Evolutionary conservation across 2,797 vertebrate genomes (phyloP), one percentile per base, ranked within the genome.

Genomic region (Manis pentadactyla): DNA sequence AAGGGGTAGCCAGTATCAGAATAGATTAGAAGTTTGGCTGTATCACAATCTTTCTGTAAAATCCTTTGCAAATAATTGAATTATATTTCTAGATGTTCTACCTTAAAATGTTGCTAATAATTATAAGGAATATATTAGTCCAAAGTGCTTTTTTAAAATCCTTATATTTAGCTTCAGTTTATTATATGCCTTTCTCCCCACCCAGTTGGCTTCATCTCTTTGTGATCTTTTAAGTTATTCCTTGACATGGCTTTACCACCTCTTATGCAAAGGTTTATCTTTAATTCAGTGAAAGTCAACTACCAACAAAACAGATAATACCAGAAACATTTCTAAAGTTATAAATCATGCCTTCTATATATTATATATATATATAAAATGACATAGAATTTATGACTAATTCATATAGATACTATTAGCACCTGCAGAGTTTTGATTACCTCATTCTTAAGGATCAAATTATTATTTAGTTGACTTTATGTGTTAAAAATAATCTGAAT

Each of bases 381-480:
- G 96, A 95, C 64, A 87, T n/a, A 97, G 63, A 97, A 92, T 31
- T 17, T 93, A 64, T 89, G 69, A 66, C 46, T 90, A 92, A 95
- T 89, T 96, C 37, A 61, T 51, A 55, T 42, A 86, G 79, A 71
- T 10, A 93, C 95, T 97, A 97, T 97, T 98, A 97, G 84, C 55
- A 95, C 84, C 94, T 96, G 75, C 90, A 97, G 95, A 94, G 87
- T 98, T 46, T 97, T 96, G 96, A 94, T 97, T 93, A 84, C 87
- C 78, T 96, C 74, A 69, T 78, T 91, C 83, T 95, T 93, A 57
- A 95, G 90, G 90, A 42, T 69, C 5, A 78, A 69, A 37, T 55
- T 81, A 34, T 71, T 53, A 51, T 61, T 66, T 73, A 78, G 57
- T n/a, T 86, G 18, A 3, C 8, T 59, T 37, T 73, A 25, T 42